These are phyloP conservation scores for Leucophenga maculata DNA, from an alignment of 2,888 invertebrate genomes.

Conservation along the genomic window DNA sequence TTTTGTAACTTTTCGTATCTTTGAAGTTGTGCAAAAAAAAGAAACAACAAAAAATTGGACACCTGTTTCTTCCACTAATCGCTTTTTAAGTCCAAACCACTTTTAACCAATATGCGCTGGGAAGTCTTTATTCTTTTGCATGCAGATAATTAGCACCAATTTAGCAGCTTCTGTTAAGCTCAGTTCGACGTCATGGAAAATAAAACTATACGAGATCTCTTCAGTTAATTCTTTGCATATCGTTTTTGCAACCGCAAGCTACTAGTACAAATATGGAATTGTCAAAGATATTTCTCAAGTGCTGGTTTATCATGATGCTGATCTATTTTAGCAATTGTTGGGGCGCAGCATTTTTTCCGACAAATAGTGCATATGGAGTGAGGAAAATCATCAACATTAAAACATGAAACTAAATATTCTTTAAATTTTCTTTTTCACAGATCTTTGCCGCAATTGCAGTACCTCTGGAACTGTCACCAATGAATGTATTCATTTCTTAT, in stretches of 20 bases:
- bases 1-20: slow-evolving; percentile 48
- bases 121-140: too few species aligned
- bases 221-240: too few species aligned
- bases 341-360: slow-evolving; percentile 58
- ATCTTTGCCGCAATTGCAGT: slow-evolving; percentile 81
- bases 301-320: background rate
- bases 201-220: too few species aligned
- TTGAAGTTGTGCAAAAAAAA: too few species aligned
- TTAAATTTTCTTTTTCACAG: slow-evolving; percentile 70
- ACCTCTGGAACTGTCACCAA: slow-evolving; percentile 79
- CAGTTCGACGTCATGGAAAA: too few species aligned
- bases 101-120: too few species aligned
- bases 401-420: background rate
- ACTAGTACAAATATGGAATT: background rate
- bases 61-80: background rate
- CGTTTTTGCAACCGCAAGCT: background rate
- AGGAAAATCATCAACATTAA: slow-evolving; percentile 37
- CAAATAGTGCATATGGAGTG: slow-evolving; percentile 68
- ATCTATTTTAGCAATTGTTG: slow-evolving; percentile 1
- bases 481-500: slow-evolving; percentile 81
- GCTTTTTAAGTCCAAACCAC: too few species aligned
- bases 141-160: too few species aligned
- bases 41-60: background rate
- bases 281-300: background rate
- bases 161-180: too few species aligned